phyloP scores from a whole-genome alignment of 1,140 invertebrate species.

The Tribolium castaneum region DNA sequence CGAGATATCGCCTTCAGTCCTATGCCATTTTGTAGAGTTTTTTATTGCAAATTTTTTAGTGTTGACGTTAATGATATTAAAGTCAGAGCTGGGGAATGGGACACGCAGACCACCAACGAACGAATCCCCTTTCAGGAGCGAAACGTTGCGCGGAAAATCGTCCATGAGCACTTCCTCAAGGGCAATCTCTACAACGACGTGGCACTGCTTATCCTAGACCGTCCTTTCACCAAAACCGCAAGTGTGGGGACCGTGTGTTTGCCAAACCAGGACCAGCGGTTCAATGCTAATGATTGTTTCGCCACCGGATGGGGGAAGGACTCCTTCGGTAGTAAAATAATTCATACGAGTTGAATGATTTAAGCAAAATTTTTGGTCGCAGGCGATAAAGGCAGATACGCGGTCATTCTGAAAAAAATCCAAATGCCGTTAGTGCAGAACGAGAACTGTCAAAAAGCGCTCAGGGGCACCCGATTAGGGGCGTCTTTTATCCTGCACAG shows the following conservation, averaged over 20 bases:
- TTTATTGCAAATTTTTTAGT: too few relatives aligned
- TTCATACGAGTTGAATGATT: too few relatives aligned
- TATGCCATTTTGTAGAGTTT: too few relatives aligned
- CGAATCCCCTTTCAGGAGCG: slow-evolving; percentile 71
- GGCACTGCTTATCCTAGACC: slow-evolving; percentile 70
- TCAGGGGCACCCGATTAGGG: slow-evolving; percentile 63
- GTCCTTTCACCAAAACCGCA: slow-evolving; percentile 67
- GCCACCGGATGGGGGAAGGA: slow-evolving; percentile 72
- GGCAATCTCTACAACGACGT: slow-evolving; percentile 73
- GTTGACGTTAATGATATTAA: slow-evolving; percentile 64
- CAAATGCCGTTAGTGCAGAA: slow-evolving; percentile 61
- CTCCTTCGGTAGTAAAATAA: slow-evolving; percentile 65
- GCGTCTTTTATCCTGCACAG: slow-evolving; percentile 63
- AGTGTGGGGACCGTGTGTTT: slow-evolving; percentile 79
- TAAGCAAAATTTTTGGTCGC: too few relatives aligned
- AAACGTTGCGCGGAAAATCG: slow-evolving; percentile 61
- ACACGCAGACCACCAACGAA: slow-evolving; percentile 74
- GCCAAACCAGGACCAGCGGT: slow-evolving; percentile 63
- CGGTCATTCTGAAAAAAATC: slow-evolving; percentile 65
- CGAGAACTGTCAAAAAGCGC: slow-evolving; percentile 59
- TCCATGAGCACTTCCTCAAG: slow-evolving; percentile 62
- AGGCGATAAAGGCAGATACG: slow-evolving; percentile 60
- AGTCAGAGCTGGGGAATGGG: slow-evolving; percentile 76
- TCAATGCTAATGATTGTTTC: slow-evolving; percentile 64
- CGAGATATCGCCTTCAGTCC: too few relatives aligned